phyloP scores from a whole-genome alignment of 2,797 vertebrate species.

The Babyrousa celebensis region DNA sequence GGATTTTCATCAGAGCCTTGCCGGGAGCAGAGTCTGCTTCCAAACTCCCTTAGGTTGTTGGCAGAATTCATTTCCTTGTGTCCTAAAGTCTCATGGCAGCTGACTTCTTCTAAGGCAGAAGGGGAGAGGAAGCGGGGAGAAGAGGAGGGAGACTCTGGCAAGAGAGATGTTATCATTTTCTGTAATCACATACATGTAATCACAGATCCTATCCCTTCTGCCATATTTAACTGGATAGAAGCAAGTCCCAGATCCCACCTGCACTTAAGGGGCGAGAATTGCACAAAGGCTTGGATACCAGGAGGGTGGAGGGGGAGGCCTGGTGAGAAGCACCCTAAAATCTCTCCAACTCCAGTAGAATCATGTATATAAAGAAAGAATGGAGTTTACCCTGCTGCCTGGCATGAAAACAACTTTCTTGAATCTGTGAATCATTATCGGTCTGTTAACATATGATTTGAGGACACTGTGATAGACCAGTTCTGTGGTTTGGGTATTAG shows the following conservation, averaged over 20 bases:
- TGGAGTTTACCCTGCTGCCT: too few species aligned
- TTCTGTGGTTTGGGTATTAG: background rate
- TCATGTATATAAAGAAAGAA: background rate
- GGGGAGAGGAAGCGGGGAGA: background rate
- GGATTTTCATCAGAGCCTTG: background rate
- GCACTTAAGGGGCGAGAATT: background rate
- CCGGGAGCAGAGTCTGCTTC: background rate
- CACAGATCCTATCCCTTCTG: background rate
- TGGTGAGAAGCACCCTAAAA: background rate
- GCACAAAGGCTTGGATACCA: background rate
- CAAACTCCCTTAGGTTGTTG: background rate
- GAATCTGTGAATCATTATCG: background rate
- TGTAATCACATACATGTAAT: rapidly evolving
- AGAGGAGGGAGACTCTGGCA: background rate
- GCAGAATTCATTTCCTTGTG: background rate
- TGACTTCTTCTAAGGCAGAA: constrained; percentile 3
- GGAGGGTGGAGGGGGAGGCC: background rate
- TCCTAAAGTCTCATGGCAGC: background rate
- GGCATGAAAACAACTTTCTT: background rate
- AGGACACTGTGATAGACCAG: background rate
- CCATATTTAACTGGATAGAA: background rate
- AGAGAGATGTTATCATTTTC: background rate
- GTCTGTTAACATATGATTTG: background rate
- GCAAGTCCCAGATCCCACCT: background rate
- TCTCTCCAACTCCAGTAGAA: background rate